phyloP scores from a whole-genome alignment of 2,113 vertebrate species.

The Bombycilla garrulus region DNA sequence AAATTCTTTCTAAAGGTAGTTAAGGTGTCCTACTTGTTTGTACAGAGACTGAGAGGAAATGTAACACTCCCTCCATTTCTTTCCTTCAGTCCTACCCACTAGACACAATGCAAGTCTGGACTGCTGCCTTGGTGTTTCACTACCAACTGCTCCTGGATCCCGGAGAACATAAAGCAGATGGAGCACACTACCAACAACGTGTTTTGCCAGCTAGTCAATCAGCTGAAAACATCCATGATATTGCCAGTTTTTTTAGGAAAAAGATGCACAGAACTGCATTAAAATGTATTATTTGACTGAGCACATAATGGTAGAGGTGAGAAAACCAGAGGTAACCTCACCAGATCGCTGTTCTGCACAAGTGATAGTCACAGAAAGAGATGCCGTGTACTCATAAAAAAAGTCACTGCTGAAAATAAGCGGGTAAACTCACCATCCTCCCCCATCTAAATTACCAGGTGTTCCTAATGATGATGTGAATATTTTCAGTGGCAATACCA shows the following conservation, averaged over 20 bases:
- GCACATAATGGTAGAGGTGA: not conserved
- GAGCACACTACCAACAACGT: constrained; percentile 12
- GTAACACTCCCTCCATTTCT: not conserved
- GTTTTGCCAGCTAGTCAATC: constrained; percentile 41
- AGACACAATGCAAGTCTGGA: constrained; percentile 42
- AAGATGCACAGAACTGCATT: not conserved
- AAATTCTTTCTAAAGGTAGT: not conserved
- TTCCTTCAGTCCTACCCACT: constrained; percentile 9
- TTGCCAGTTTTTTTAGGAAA: not conserved
- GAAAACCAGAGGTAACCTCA: not conserved
- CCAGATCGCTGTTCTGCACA: not conserved
- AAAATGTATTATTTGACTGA: not conserved
- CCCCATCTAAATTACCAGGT: not conserved
- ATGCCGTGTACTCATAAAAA: not conserved
- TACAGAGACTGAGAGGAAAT: not conserved
- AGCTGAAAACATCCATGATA: constrained; percentile 7
- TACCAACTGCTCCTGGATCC: constrained; percentile 49
- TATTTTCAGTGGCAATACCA: not conserved
- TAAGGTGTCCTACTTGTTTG: not conserved
- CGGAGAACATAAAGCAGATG: constrained; percentile 59
- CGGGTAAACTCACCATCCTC: not conserved
- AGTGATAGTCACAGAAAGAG: not conserved
- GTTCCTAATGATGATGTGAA: not conserved
- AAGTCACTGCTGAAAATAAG: not conserved
- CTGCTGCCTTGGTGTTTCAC: not conserved